These are phyloP conservation scores for Noturus placidus DNA, from an alignment of 2,113 vertebrate species.

Conservation along the genomic window DNA sequence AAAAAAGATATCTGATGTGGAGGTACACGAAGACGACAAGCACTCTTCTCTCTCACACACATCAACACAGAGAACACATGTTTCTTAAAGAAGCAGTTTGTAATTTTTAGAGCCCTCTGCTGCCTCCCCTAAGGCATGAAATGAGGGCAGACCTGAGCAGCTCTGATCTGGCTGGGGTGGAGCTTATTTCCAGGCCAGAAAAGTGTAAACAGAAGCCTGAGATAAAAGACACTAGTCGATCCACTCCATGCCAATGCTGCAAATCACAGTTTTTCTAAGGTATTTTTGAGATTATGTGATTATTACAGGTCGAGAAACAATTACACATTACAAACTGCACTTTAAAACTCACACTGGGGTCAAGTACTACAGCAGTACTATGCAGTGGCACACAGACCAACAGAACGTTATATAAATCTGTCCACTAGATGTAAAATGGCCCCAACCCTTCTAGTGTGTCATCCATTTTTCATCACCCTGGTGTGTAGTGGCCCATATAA, in stretches of 20 bases:
- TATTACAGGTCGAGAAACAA: slow-evolving; percentile 5
- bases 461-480: slow-evolving; percentile 2
- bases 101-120: slow-evolving; percentile 20
- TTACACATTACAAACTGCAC: slow-evolving; percentile 17
- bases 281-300: slow-evolving; percentile 2
- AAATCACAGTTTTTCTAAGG: slow-evolving; percentile 15
- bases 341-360: background rate
- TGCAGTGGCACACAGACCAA: background rate
- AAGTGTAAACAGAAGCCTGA: slow-evolving; percentile 30
- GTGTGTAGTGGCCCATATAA: background rate
- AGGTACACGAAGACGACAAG: background rate
- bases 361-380: background rate
- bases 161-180: slow-evolving; percentile 28
- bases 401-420: background rate
- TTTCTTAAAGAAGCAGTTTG: slow-evolving; percentile 24
- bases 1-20: slow-evolving; percentile 14
- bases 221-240: slow-evolving; percentile 3
- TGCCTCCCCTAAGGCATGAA: slow-evolving; percentile 11
- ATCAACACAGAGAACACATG: slow-evolving; percentile 10
- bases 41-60: background rate
- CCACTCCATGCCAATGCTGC: background rate
- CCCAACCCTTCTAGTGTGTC: background rate
- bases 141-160: slow-evolving; percentile 27
- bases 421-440: background rate
- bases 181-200: slow-evolving; percentile 11